Evolutionary conservation across 2,797 vertebrate species (phyloP), one percentile per base, ranked within the genome.

Genomic region (Cheirogaleus major): DNA sequence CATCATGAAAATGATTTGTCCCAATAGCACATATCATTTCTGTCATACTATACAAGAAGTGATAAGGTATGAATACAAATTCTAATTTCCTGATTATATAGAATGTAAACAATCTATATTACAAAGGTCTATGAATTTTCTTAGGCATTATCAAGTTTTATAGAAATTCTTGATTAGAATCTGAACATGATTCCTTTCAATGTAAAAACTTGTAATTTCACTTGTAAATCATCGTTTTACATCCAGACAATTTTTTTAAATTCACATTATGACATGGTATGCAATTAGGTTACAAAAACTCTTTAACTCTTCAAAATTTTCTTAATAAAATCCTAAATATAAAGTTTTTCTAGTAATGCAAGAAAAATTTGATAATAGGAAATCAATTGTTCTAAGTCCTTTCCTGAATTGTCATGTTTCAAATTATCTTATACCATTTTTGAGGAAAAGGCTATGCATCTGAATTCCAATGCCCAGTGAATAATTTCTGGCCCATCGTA

Each of bases 231-330:
- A 82, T 93, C 73, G 93, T 84, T 92, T 94, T 87, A 63, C 13
- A 73, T 91, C 93, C 89, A 91, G 82, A 61, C 7, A 38, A 69
- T 94, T 96, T 89, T 94, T 59, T 59, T 35, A 91, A 81, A 89
- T 95, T 80, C 23, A 89, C n/a, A 87, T 41, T 80, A 67, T 93
- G 48, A 85, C 38, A 81, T 59, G 8, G n/a, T 69, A 82, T 88
- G 85, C 10, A 80, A 69, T 59, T 85, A 72, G 55, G 2, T 85
- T 93, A 88, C 48, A 50, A 69, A 89, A 89, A 80, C 7, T 4
- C 15, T 81, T 95, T 22, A 65, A 89, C 7, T 4, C 15, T 81
- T 95, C 27, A 65, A 89, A 61, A 5, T 96, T 35, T 80, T 75
- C 57, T 57, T 48, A 80, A 81, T 86, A 93, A 95, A 94, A 43